phyloP scores from a whole-genome alignment of 1,140 invertebrate species.

The Panagrolaimus sp. region DNA sequence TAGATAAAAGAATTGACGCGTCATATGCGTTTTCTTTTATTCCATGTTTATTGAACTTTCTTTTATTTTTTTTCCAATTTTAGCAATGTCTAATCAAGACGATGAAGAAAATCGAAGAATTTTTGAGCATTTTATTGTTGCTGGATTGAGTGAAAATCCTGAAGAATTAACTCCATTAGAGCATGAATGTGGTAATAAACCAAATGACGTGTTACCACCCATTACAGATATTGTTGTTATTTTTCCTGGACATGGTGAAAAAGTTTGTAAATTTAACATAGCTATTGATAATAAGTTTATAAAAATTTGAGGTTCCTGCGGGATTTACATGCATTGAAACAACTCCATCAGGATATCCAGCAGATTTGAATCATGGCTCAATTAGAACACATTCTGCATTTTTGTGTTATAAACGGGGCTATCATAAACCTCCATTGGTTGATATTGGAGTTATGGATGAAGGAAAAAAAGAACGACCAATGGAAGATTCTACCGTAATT shows the following conservation, averaged over 20 bases:
- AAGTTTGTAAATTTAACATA: conserved; percentile 58
- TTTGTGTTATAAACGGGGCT: conserved; percentile 80
- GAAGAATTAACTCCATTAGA: conserved; percentile 63
- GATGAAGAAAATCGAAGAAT: conserved; percentile 40
- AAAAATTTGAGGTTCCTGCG: conserved; percentile 64
- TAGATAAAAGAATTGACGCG: no score
- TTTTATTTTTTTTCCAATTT: neutral
- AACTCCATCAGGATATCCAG: conserved; percentile 74
- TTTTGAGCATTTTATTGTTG: conserved; percentile 88
- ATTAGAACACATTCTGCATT: conserved; percentile 83
- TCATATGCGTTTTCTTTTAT: no score
- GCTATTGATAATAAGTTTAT: neutral
- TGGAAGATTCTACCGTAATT: conserved; percentile 86
- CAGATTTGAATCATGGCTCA: conserved; percentile 94
- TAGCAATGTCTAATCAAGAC: conserved; percentile 12
- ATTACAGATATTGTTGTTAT: conserved; percentile 89
- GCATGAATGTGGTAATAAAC: conserved; percentile 47
- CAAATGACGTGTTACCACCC: conserved; percentile 67
- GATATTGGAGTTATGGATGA: conserved; percentile 74
- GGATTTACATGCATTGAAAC: conserved; percentile 75
- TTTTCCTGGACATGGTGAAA: conserved; percentile 79
- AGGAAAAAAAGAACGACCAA: conserved; percentile 66
- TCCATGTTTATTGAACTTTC: no score
- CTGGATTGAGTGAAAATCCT: conserved; percentile 73
- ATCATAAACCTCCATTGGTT: conserved; percentile 88